Evolutionary conservation across 30 jellyfish, hydroid and myxozoan genomes (phyloP).

Genomic region (Rhopilema esculentum): DNA sequence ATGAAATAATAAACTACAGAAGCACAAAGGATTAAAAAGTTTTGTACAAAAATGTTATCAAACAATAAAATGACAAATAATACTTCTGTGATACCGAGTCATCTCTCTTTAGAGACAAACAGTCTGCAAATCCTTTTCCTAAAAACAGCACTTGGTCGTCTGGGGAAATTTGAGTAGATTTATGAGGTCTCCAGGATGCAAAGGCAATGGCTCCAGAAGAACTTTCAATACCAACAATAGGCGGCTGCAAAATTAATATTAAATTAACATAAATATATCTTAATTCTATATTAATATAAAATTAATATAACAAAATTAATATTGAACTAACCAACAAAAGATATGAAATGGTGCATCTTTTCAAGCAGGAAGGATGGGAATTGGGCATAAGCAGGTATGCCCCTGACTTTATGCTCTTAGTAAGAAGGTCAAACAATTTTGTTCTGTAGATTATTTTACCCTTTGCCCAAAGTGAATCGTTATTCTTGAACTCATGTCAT

Average conservation of each 20-base stretch:
- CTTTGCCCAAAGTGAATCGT: too few relatives aligned
- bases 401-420: too few relatives aligned
- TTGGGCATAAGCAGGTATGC: too few relatives aligned
- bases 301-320: too few relatives aligned
- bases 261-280: too few relatives aligned
- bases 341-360: too few relatives aligned
- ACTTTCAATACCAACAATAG: conserved; percentile 13
- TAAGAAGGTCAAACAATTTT: too few relatives aligned
- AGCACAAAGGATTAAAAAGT: background rate
- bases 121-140: conserved; percentile 63
- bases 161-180: background rate
- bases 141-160: conserved; percentile 1
- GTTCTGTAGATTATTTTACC: too few relatives aligned
- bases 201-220: background rate
- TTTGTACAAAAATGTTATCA: background rate
- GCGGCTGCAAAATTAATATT: conserved; percentile 23
- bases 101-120: conserved; percentile 7
- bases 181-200: conserved; percentile 44
- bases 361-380: too few relatives aligned
- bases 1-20: background rate
- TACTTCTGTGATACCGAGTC: conserved; percentile 33
- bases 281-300: too few relatives aligned
- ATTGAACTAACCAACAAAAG: too few relatives aligned
- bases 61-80: background rate
- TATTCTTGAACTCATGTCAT: too few relatives aligned